A percentile compares a stretch with the other conserved stretches of the same genome.
phyloP scores from a whole-genome alignment of 2,888 invertebrate genomes.

The Erynnis tages region DNA sequence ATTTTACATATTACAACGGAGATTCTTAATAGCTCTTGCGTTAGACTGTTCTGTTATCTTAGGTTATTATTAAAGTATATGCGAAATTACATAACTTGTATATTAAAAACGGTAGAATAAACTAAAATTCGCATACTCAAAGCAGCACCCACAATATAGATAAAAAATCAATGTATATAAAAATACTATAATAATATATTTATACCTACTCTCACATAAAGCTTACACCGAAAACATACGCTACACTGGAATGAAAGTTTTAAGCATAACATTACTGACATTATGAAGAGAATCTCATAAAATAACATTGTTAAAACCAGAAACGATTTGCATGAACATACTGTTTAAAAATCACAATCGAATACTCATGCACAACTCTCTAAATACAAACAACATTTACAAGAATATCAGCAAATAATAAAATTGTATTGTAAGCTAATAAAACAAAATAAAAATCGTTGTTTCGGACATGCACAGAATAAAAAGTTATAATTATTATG shows the following conservation, averaged over 20 bases:
- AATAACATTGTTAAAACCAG: constrained; percentile 38
- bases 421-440: constrained; percentile 58
- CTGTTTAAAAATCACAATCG: constrained; percentile 21
- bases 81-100: constrained; percentile 35
- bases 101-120: constrained; percentile 46
- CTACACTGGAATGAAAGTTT: constrained; percentile 76
- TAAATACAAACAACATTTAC: constrained; percentile 29
- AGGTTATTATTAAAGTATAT: constrained; percentile 30
- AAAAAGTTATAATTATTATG: constrained; percentile 46
- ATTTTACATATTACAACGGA: constrained; percentile 56
- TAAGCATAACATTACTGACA: constrained; percentile 62
- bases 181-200: constrained; percentile 61
- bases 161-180: constrained; percentile 63
- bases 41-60: constrained; percentile 25
- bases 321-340: constrained; percentile 26
- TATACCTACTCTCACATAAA: constrained; percentile 66
- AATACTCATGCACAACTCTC: constrained; percentile 29
- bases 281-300: constrained; percentile 48
- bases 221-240: constrained; percentile 66
- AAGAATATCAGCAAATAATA: constrained; percentile 62
- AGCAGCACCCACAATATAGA: constrained; percentile 66
- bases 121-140: constrained; percentile 55
- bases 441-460: constrained; percentile 50
- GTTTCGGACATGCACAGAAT: constrained; percentile 43
- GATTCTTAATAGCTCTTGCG: constrained; percentile 50